Conservation (phyloP, 1,140 invertebrate species). For the Linepithema humile region DNA sequence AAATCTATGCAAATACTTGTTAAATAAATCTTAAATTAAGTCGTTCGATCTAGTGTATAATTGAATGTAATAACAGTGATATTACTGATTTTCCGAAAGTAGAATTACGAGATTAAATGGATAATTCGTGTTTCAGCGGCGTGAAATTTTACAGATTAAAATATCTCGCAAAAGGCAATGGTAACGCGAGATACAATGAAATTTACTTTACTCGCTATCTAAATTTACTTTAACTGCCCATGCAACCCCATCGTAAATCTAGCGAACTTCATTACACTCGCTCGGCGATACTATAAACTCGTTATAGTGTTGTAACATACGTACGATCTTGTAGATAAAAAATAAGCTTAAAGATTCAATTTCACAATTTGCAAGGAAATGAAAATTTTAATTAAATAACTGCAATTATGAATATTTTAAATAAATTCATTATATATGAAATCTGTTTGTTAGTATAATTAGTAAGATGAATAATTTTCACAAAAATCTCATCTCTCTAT, state of each 20-base stretch:
- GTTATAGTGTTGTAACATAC: conserved; percentile 63
- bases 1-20: not conserved
- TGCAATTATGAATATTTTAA: too few relatives aligned
- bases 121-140: not conserved
- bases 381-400: too few relatives aligned
- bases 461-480: too few relatives aligned
- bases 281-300: conserved; percentile 60
- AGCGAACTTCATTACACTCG: conserved; percentile 49
- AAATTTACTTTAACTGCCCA: conserved; percentile 43
- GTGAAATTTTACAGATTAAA: not conserved
- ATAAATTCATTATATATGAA: too few relatives aligned
- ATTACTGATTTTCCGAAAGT: conserved; percentile 6
- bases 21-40: not conserved
- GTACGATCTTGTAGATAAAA: too few relatives aligned
- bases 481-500: too few relatives aligned
- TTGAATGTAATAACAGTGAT: not conserved
- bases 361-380: too few relatives aligned
- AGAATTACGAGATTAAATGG: not conserved
- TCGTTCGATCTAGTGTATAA: not conserved
- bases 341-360: conserved; percentile 67
- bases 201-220: conserved; percentile 38
- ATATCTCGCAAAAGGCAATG: conserved; percentile 7
- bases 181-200: not conserved
- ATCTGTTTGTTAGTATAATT: too few relatives aligned
- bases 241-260: conserved; percentile 38